Percentiles rank a stretch among this genome's conserved stretches.
Conservation (phyloP, 2,113 vertebrate genomes). For the Sakesphorus luctuosus region DNA sequence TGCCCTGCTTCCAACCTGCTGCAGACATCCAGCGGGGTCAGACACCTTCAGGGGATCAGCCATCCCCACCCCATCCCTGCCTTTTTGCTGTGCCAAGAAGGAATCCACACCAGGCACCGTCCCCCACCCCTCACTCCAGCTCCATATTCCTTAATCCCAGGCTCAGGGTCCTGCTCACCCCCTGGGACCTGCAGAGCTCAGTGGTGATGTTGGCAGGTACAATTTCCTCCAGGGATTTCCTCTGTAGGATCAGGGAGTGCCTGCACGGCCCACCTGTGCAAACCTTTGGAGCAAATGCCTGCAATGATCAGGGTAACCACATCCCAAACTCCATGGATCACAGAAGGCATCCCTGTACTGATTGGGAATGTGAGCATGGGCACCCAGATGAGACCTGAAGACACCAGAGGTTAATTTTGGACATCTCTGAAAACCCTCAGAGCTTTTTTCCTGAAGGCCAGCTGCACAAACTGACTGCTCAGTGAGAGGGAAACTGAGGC, state of each 20-base stretch:
- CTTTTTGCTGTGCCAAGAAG: background rate
- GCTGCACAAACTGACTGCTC: background rate
- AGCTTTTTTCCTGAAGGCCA: background rate
- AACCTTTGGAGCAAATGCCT: background rate
- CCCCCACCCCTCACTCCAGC: accelerated
- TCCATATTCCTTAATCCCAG: background rate
- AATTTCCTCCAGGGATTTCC: background rate
- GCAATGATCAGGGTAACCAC: accelerated
- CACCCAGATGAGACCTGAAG: background rate
- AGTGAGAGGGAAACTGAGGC: background rate
- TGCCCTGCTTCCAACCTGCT: background rate
- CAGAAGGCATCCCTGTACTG: accelerated
- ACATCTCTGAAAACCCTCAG: background rate
- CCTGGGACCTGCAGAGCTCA: background rate
- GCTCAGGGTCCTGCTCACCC: background rate
- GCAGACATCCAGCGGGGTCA: background rate
- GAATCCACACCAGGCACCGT: accelerated
- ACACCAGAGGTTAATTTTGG: background rate
- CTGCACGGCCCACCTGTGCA: background rate
- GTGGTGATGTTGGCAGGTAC: background rate
- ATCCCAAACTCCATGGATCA: accelerated
- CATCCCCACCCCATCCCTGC: background rate
- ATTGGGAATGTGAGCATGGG: accelerated
- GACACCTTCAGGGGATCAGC: background rate
- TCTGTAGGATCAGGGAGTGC: background rate